These are phyloP conservation scores for Nannoperca obscura DNA, from an alignment of 2,797 vertebrate species.

Conservation along the genomic window DNA sequence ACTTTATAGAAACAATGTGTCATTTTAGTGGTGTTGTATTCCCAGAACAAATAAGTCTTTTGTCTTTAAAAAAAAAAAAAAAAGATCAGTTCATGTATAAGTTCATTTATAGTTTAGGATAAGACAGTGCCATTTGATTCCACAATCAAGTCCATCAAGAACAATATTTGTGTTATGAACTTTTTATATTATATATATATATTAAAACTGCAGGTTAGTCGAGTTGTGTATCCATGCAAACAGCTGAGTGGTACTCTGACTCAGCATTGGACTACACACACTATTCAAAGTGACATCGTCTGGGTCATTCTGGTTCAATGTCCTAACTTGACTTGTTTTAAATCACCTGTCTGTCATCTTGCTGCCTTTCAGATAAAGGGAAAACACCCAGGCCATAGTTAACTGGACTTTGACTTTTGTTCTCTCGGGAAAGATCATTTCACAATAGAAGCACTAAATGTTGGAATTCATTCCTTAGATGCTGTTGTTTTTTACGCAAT, in stretches of 20 bases:
- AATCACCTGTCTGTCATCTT: constrained; percentile 2
- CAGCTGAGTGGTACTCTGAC: neutral
- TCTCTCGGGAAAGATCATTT: constrained; percentile 14
- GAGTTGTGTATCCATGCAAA: neutral
- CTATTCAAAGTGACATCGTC: constrained; percentile 8
- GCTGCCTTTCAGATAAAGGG: neutral
- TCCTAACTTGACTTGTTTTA: constrained; percentile 43
- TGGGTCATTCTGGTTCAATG: constrained; percentile 48
- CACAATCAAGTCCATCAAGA: neutral
- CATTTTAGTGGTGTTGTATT: too few species aligned
- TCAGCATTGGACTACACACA: neutral
- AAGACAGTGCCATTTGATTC: neutral
- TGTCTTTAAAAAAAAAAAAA: too few species aligned
- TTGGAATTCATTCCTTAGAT: neutral
- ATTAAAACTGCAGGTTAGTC: neutral
- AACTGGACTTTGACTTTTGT: neutral
- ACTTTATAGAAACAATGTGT: too few species aligned
- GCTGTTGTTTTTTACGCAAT: neutral
- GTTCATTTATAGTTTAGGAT: neutral
- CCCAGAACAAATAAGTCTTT: too few species aligned
- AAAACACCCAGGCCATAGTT: neutral
- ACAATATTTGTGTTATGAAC: too few species aligned
- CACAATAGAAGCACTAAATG: neutral
- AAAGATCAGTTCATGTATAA: neutral
- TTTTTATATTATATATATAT: neutral